These are phyloP conservation scores for Synanthedon myopaeformis DNA, from an alignment of 2,888 invertebrate species.

Conservation along the genomic window DNA sequence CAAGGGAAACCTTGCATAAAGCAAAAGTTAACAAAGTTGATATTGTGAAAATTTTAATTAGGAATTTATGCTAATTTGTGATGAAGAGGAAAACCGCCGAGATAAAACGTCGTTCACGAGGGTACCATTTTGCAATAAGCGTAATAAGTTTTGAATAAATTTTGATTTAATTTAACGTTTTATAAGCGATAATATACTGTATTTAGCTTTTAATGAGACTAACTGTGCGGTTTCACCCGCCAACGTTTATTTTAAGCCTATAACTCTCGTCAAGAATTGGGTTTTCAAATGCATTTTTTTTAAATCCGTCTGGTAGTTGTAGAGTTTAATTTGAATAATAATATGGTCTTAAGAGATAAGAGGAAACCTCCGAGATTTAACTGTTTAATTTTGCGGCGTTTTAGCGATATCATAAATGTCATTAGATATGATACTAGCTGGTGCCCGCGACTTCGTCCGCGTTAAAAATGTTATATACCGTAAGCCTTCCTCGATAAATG, in stretches of 20 bases:
- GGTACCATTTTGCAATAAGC: slow-evolving; percentile 21
- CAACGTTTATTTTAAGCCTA: no score
- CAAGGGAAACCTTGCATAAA: slow-evolving; percentile 1
- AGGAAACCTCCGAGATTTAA: slow-evolving; percentile 22
- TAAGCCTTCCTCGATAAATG: no score
- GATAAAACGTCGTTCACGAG: slow-evolving; percentile 23
- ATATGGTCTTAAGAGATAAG: slow-evolving; percentile 23
- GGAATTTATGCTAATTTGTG: slow-evolving; percentile 36
- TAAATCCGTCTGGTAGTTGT: no score
- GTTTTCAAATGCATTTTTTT: no score
- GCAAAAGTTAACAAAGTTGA: slow-evolving; percentile 5
- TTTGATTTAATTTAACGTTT: slow-evolving; percentile 1
- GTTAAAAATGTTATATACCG: no score
- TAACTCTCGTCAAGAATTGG: no score
- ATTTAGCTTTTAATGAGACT: slow-evolving; percentile 16
- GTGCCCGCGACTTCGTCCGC: no score
- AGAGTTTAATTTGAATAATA: slow-evolving; percentile 36
- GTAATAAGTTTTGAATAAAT: slow-evolving; percentile 17
- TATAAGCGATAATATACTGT: slow-evolving; percentile 5
- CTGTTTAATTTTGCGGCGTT: slow-evolving; percentile 25
- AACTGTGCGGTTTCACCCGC: no score
- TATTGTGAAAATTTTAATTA: slow-evolving; percentile 31
- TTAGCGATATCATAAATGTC: slow-evolving; percentile 3
- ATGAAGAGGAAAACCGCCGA: slow-evolving; percentile 10
- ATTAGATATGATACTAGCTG: no score